phyloP scores from a whole-genome alignment of 2,888 invertebrate genomes.

The Ptychoptera albimana region DNA sequence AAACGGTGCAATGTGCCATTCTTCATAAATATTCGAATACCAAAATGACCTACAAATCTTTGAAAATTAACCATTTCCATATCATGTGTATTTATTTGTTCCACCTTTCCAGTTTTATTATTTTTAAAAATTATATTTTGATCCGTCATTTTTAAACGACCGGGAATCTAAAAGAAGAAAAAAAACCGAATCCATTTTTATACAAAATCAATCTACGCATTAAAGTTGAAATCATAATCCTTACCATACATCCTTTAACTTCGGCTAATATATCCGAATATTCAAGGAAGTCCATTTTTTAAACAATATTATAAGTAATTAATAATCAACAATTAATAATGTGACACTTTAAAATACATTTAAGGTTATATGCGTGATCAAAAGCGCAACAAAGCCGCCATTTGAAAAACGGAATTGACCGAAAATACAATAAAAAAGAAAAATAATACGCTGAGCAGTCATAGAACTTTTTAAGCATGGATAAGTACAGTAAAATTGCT shows the following conservation, averaged over 20 bases:
- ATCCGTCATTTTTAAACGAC: conserved; percentile 82
- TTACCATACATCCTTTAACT: conserved; percentile 77
- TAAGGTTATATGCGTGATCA: background rate
- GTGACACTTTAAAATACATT: background rate
- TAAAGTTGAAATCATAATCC: conserved; percentile 14
- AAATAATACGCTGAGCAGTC: too few species aligned
- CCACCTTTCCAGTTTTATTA: conserved; percentile 90
- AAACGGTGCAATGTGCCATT: conserved; percentile 83
- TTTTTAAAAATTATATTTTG: conserved; percentile 86
- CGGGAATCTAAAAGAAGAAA: conserved; percentile 74
- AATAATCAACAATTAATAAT: background rate
- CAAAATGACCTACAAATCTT: conserved; percentile 80
- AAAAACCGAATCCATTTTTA: conserved; percentile 4
- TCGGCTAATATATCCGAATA: conserved; percentile 73
- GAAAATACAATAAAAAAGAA: too few species aligned
- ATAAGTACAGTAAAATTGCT: too few species aligned
- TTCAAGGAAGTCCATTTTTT: conserved; percentile 64
- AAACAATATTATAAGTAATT: too few species aligned
- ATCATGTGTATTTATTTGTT: conserved; percentile 69
- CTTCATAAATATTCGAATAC: conserved; percentile 75
- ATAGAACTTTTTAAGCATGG: too few species aligned
- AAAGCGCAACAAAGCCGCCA: background rate
- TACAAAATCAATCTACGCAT: background rate
- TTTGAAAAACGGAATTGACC: background rate
- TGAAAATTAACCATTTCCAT: conserved; percentile 87